Evolutionary conservation across 2,113 vertebrate species (phyloP), one percentile per base, ranked within the genome.

Genomic region (Ovibos moschatus): DNA sequence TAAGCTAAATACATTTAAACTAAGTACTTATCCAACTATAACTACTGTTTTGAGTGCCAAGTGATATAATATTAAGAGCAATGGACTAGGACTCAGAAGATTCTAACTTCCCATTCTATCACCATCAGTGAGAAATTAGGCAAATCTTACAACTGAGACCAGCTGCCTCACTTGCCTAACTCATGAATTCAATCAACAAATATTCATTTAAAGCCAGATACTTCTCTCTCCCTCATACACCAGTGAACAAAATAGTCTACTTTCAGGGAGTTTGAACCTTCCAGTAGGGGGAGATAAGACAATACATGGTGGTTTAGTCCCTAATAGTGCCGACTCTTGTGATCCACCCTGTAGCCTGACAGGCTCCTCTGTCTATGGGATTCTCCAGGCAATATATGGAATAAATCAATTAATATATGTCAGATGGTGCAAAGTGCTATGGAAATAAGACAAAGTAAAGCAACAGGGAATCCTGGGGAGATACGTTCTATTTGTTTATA

Each of bases 181-280:
- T 96, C 36, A 94, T n/a, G 60, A 92, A 96, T 84, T 95, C 57
- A 85, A 94, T 27, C 43, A 97, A 95, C 7, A 53, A 87, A 91
- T 45, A 95, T 6, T 92, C 47, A 89, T 62, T 87, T 88, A 87
- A 2, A 85, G 9, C 3, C 43, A 95, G 40, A 81, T 60, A 76
- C 27, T 79, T 83, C 84, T 84, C 71, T 89, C 58, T 82, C 81
- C 82, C 58, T 76, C 62, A 91, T 27, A 43, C 4, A 57, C 13
- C 51, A 71, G 30, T 82, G 30, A 91, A 92, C 23, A 96, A 95
- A 93, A 60, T 47, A 88, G 17, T 55, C 45, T 92, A 60, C 28
- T n/a, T 55, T 96, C n/a, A 76, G 82, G 47, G 74, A 95, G 6
- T 15, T 2, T 50, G 40, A 91, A 95, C 25, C 95, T 96, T 92